Evolutionary conservation across 1,140 invertebrate genomes (phyloP).

Genomic region (Bombus consobrinus): DNA sequence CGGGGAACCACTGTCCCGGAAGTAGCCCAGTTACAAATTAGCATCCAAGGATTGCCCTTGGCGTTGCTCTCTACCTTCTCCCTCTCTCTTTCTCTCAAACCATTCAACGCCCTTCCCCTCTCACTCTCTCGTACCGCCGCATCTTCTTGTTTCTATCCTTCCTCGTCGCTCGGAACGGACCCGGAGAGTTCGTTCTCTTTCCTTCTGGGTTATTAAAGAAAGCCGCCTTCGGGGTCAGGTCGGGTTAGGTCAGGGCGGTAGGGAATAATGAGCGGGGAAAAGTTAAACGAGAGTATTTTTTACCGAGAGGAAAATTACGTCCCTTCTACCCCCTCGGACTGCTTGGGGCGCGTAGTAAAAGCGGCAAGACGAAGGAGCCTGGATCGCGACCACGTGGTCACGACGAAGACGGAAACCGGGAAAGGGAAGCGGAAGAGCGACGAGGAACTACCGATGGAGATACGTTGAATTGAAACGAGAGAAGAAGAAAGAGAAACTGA

Average conservation of each 20-base stretch:
- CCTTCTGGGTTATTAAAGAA: slow-evolving; percentile 79
- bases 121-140: slow-evolving; percentile 51
- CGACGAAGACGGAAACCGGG: slow-evolving; percentile 29
- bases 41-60: slow-evolving; percentile 81
- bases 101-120: slow-evolving; percentile 44
- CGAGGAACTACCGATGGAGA: slow-evolving; percentile 16
- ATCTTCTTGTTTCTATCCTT: slow-evolving; percentile 50
- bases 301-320: slow-evolving; percentile 79
- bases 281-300: slow-evolving; percentile 82
- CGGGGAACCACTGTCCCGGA: slow-evolving; percentile 79
- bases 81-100: slow-evolving; percentile 32
- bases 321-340: slow-evolving; percentile 52
- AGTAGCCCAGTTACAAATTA: slow-evolving; percentile 82
- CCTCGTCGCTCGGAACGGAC: slow-evolving; percentile 43
- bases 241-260: slow-evolving; percentile 80
- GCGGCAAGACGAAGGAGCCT: slow-evolving; percentile 44
- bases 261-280: slow-evolving; percentile 80
- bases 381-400: slow-evolving; percentile 38
- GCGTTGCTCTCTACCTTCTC: slow-evolving; percentile 67
- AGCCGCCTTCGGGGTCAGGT: slow-evolving; percentile 79
- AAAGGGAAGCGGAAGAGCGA: slow-evolving; percentile 14
- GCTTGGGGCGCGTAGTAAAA: slow-evolving; percentile 57
- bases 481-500: slow-evolving; percentile 48
- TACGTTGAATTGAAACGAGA: slow-evolving; percentile 16
- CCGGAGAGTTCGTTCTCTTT: slow-evolving; percentile 56